Base-by-base conservation (phyloP, 2,888 invertebrate species). In the Oxytorus armatus region DNA sequence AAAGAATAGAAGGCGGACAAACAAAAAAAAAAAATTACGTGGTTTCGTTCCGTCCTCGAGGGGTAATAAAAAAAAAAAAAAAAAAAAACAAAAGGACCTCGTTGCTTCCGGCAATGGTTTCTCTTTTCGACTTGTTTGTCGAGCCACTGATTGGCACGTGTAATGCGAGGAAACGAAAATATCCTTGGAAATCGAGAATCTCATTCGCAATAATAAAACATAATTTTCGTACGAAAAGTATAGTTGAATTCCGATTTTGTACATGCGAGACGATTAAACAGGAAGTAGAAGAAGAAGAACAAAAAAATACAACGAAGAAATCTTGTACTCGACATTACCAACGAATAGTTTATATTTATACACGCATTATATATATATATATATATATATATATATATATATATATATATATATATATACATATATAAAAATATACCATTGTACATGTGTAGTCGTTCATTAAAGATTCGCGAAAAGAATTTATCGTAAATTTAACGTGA, bases 41-140 rank as follows among this genome's bases (percentile, higher is more conserved):
- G 47, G 47, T 65, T 77, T 73, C 73, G 29, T 29, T 29, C 29
- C 29, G 29, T 29, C 3, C 5, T 29, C 29, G 29, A n/a, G n/a
- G n/a, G n/a, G n/a, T 29, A 85, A 86, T 82, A 87, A 25, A 14
- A 16, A 65, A 49, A 65, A 65, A 81, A 86, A 80, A 84, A 87
- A 87, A 84, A 73, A 68, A 76, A 55, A 49, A 76, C 51, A 84
- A 84, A 85, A 86, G 79, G 83, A 83, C 63, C 73, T 57, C 83
- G 85, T 86, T 87, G 87, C 86, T 74, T 49, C 57, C 14, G 79
- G 87, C 83, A 87, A 88, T 87, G 85, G 82, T 82, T 86, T 77
- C 55, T 51, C 61, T 68, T 76, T 76, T 69, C 57, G 47, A 66
- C 42, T 36, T 44, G 47, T 49, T 73, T 53, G 73, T 68, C 49